Percentiles rank a stretch among this genome's conserved stretches.
Evolutionary conservation across 2,888 invertebrate genomes (phyloP).

Genomic region (Drosophila merina): DNA sequence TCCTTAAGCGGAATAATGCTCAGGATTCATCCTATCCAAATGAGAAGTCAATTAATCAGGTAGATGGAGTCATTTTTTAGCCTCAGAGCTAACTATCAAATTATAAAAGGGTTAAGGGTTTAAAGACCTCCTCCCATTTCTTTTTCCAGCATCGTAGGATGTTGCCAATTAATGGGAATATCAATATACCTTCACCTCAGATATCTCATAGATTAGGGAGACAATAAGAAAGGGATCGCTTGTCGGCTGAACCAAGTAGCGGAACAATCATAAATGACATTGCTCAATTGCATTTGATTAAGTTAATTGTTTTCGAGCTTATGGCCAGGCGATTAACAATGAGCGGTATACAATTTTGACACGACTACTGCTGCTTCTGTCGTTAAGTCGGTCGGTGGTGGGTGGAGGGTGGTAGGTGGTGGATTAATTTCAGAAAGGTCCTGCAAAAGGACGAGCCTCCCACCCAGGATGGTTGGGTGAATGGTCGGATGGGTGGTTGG

Average conservation of each 20-base stretch:
- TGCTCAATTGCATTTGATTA: constrained; percentile 79
- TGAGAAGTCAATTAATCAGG: background rate
- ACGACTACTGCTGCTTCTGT: constrained; percentile 49
- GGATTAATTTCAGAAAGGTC: background rate
- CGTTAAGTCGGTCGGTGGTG: constrained; percentile 46
- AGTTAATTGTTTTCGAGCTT: constrained; percentile 75
- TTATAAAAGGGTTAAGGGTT: background rate
- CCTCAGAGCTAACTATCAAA: background rate
- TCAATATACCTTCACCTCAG: background rate
- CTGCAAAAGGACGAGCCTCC: background rate
- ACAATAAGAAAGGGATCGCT: constrained; percentile 51
- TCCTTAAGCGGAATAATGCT: constrained; percentile 10
- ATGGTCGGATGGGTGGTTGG: constrained; percentile 3
- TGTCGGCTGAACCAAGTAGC: constrained; percentile 48
- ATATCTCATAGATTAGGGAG: background rate
- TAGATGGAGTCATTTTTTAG: background rate
- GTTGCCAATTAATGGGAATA: background rate
- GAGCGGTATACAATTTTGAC: constrained; percentile 66
- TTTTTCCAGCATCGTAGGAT: too few relatives aligned
- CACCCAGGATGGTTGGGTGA: background rate
- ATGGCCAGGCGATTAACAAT: constrained; percentile 73
- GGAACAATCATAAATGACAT: constrained; percentile 75
- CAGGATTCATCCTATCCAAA: background rate
- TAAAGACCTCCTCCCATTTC: too few relatives aligned
- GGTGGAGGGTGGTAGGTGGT: constrained; percentile 1